phyloP scores from a whole-genome alignment of 2,888 invertebrate genomes.

The Drosophila colorata region DNA sequence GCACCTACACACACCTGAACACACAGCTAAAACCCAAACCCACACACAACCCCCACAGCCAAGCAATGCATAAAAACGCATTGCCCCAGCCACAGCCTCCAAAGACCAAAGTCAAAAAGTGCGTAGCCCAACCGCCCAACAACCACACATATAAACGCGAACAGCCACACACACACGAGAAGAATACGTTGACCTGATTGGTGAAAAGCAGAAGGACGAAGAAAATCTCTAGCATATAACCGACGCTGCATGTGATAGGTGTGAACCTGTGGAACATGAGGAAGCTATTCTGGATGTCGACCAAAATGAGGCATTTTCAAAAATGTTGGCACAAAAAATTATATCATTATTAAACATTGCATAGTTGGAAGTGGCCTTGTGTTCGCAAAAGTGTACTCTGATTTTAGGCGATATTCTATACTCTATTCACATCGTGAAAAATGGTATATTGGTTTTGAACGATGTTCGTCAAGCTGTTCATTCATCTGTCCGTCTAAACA shows the following conservation, averaged over 20 bases:
- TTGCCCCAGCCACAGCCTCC: slow-evolving; percentile 46
- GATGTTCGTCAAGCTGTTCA: no score
- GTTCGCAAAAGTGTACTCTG: slow-evolving; percentile 45
- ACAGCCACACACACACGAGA: slow-evolving; percentile 38
- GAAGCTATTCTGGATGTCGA: slow-evolving; percentile 55
- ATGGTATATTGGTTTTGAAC: no score
- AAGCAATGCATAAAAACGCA: slow-evolving; percentile 79
- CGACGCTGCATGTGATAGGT: slow-evolving; percentile 30
- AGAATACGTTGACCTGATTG: slow-evolving; percentile 83
- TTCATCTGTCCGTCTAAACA: no score
- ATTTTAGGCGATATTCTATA: slow-evolving; percentile 54
- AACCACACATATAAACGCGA: slow-evolving; percentile 18
- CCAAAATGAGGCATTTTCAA: slow-evolving; percentile 64
- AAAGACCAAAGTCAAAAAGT: slow-evolving; percentile 77
- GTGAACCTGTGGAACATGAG: slow-evolving; percentile 5
- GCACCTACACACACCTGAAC: slow-evolving; percentile 21
- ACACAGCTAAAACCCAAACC: slow-evolving; percentile 14
- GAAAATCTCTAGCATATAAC: slow-evolving; percentile 72
- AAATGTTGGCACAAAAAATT: slow-evolving; percentile 51
- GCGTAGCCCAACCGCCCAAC: slow-evolving; percentile 61
- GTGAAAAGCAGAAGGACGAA: slow-evolving; percentile 77
- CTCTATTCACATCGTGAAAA: no score
- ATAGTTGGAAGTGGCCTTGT: slow-evolving; percentile 23
- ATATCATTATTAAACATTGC: slow-evolving; percentile 74
- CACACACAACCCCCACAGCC: slow-evolving; percentile 69